Evolutionary conservation across 2,797 vertebrate genomes (phyloP), one percentile per base, ranked within the genome.

Genomic region (Catamblyrhynchus diadema): DNA sequence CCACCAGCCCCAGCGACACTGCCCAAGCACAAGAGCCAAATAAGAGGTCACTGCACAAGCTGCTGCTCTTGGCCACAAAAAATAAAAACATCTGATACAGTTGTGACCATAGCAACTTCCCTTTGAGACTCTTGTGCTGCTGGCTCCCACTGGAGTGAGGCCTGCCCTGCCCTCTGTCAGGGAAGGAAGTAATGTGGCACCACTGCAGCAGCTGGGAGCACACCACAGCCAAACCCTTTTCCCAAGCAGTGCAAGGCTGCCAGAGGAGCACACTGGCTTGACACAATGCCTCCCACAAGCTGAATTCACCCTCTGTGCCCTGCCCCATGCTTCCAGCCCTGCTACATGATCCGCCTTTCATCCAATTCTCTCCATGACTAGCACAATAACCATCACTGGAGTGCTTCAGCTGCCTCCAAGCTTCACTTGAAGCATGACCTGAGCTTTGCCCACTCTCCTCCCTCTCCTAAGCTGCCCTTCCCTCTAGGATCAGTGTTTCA

Each of bases 111-210:
- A 7, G n/a, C 8, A 54, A 28, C 7, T 69, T 82, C 22, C 23
- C 11, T 25, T 25, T 9, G 9, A 61, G 47, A 39, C 6, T 27
- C 17, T 18, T 1, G 15, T 57, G 60, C 42, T 69, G 27, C n/a
- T 9, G 1, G 13, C 9, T 81, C 73, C n/a, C 5, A 0, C 1
- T 0, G 3, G 21, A 12, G 0, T 8, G 24, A 73, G 8, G 8
- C 22, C 24, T 62, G 44, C 20, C 57, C 28, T 1, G 2, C 42
- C 19, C 39, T 59, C 42, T 8, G 3, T 7, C 1, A 2, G 41
- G 32, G 28, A 78, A 74, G 57, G 33, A 60, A 11, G n/a, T 28
- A 74, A 5, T 25, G 39, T 37, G 19, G 27, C 18, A 44, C 5
- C 1, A 6, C 24, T 0, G 1, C 1, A 6, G 60, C 39, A 42